Base-by-base conservation (phyloP, 2,888 invertebrate species). In the Dusona sp. region DNA sequence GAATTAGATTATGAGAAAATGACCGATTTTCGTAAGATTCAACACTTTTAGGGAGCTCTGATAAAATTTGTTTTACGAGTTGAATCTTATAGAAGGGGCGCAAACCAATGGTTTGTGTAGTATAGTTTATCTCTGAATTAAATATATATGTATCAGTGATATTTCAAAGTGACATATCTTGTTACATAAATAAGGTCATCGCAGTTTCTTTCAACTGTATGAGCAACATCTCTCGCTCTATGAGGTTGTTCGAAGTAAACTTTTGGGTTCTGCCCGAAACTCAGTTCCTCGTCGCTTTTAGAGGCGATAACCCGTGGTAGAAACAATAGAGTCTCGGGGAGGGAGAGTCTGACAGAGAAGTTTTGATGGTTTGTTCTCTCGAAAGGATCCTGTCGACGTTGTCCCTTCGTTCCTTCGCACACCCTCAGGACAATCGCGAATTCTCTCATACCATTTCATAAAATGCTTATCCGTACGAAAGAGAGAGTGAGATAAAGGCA, bases 241-340 rank as follows among this genome's bases (percentile, higher is more conserved):
- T 6, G 70, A 25, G 61, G 13, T 64, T 51, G 72, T 29, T 48
- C 36, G 64, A 64, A 80, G 36, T 80, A 25, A 36, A 73, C 72
- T 80, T 48, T 48, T 64, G 19, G 22, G 68, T 80, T 80, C 73
- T 22, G 48, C 51, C 57, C 36, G 29, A 25, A 48, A 33, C 51
- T 68, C 19, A n/a, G 25, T 7, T 42, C 42, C 8, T 48, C 48
- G 13, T 64, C 64, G 57, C 64, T 67, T 33, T 38, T 25, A 78
- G 36, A 68, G 74, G 68, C 64, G 77, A 78, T 82, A 57, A 74
- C 68, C 74, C 61, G 38, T 42, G 45, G 67, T 48, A 42, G 82
- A 77, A 82, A 85, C 82, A 85, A 85, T 85, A 74, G 82, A 68
- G 54, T 74, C 79, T 74, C 68, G 79, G 72, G 25, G 29, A 61